phyloP scores from a whole-genome alignment of 2,888 invertebrate genomes.

The Elysia crispata region DNA sequence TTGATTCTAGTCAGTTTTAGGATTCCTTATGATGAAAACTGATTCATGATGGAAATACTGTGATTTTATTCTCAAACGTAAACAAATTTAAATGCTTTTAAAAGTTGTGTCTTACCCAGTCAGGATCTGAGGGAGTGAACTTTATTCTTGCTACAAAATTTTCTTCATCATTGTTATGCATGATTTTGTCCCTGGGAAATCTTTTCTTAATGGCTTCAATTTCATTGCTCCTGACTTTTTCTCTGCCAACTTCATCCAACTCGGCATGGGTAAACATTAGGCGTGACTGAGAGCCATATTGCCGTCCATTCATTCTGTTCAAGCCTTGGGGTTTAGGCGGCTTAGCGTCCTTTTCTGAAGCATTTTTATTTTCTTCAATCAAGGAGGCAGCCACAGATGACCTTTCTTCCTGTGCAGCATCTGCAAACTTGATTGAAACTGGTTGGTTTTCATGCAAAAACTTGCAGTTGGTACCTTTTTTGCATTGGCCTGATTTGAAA shows the following conservation, averaged over 20 bases:
- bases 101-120: constrained; percentile 70
- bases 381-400: too few species aligned
- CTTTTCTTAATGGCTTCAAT: constrained; percentile 67
- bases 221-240: constrained; percentile 65
- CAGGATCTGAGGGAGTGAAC: constrained; percentile 72
- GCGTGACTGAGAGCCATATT: too few species aligned
- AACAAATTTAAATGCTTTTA: neutral
- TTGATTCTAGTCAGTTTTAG: too few species aligned
- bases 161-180: constrained; percentile 56
- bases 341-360: neutral
- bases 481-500: constrained; percentile 61
- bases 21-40: too few species aligned
- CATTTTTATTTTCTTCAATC: neutral
- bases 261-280: constrained; percentile 29
- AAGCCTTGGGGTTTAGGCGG: neutral
- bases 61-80: too few species aligned
- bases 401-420: neutral
- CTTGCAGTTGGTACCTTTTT: constrained; percentile 60
- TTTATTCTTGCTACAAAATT: constrained; percentile 54
- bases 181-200: constrained; percentile 63
- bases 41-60: too few species aligned
- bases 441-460: constrained; percentile 56
- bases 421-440: neutral
- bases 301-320: neutral
- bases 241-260: constrained; percentile 53